Evolutionary conservation across 2,888 invertebrate species (phyloP), one percentile per base, ranked within the genome.

Genomic region (Acronicta psi): DNA sequence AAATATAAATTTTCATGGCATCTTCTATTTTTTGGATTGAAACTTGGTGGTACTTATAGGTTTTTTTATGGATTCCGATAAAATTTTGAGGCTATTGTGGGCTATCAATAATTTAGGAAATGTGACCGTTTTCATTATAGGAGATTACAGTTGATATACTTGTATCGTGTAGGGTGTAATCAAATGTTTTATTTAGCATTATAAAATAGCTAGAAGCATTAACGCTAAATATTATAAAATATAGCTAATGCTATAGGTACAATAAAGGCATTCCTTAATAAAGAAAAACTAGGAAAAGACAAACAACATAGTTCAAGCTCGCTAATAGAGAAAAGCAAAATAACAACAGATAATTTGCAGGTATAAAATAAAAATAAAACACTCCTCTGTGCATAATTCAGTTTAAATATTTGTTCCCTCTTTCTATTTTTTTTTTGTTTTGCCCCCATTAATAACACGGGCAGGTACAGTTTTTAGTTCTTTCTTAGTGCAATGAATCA

Each of bases 1-100:
- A 54, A 63, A 74, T 66, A 81, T 84, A 81, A 79, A 82, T 81
- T 79, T 81, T 84, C 75, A 82, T 80, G 65, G 77, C 57, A 65
- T 69, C 73, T 75, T 49, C 45, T 59, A 62, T 57, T 64, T 73
- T 73, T 58, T 45, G 62, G 62, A 79, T 77, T 74, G 75, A 77
- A 77, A 73, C 66, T 74, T 74, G 62, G 53, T 56, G 44, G 41
- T 55, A 49, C 66, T 69, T 67, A 56, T 56, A 53, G 14, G 14
- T 16, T 49, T n/a, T 17, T 72, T 54, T 65, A 65, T 69, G 44
- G 34, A 20, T 14, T 45, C 37, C 34, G 43, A 50, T 59, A 25
- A 51, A 55, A 55, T 9, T 51, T 49, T 18, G 42, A 44, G 46
- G 47, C 51, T 56, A 51, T 64, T 66, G 43, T 57, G 55, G 57